Evolutionary conservation across 2,113 vertebrate genomes (phyloP), one percentile per base, ranked within the genome.

Genomic region (Pimephales promelas): DNA sequence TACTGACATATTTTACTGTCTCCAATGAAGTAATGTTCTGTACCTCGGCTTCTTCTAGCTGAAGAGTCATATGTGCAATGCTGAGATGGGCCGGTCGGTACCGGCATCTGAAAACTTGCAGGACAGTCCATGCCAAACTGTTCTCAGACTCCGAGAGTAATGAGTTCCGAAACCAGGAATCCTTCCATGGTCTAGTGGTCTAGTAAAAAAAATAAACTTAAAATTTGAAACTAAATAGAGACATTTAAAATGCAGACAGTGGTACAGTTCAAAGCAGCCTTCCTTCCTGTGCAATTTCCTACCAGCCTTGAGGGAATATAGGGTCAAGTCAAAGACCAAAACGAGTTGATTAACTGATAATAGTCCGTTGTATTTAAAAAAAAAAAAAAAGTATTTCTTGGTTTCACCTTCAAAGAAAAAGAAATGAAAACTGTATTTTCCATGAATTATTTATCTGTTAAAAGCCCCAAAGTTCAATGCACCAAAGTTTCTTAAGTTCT

Each of bases 1-100:
- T 26, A 14, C 22, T 72, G 0, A 20, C 43, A 28, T 9, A 13
- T 18, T 28, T 28, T 10, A 66, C 62, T 34, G 62, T 66, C 28
- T 26, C 9, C 20, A 72, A 62, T 11, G 2, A 45, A 1, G 52
- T 40, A 36, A 49, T 43, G 34, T 47, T 57, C 31, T 61, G 59
- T 94, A 98, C 98, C 96, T 97, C 93, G 75, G 97, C 95, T 66
- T 96, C 95, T 86, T 94, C 90, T 66, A 98, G 92, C 86, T 98
- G 96, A 85, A 91, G 92, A 45, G 88, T 91, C 95, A 96, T 94
- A 71, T 94, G 92, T 5, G 89, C 77, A 6, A 93, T 85, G 89
- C 93, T 93, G 79, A 98, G 93, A 82, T 93, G 93, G 68, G 95
- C 94, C 81, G 96, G 92, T 85, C 94, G 92, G 86, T 95, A 96